Evolutionary conservation across 2,888 invertebrate species (phyloP).

Genomic region (Campoletis raptor): DNA sequence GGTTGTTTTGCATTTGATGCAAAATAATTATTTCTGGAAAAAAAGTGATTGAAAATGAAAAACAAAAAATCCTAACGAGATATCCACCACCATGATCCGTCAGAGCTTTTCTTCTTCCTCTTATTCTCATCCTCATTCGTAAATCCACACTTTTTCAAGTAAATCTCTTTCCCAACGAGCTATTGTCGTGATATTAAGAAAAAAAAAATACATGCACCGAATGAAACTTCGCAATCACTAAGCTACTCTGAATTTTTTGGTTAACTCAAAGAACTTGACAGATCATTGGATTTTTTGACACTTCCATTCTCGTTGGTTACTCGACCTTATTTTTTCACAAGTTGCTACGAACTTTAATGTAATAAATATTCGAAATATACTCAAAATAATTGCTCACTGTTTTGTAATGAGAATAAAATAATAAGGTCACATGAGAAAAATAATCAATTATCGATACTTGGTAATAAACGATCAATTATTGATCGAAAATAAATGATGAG

Average conservation of each 20-base stretch:
- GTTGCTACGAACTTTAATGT: not conserved
- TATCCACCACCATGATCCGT: conserved; percentile 61
- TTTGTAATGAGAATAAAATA: not conserved
- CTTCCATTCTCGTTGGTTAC: conserved; percentile 1
- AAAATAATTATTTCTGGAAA: not conserved
- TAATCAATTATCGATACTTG: not conserved
- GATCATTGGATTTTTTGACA: conserved; percentile 24
- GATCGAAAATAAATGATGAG: conserved; percentile 20
- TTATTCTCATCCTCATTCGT: conserved; percentile 57
- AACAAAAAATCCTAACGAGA: conserved; percentile 58
- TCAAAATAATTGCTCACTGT: not conserved
- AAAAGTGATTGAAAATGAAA: not conserved
- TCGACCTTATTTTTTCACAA: not conserved
- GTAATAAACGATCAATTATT: conserved; percentile 5
- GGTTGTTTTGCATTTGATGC: not conserved
- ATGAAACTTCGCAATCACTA: conserved; percentile 1
- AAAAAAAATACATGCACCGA: not conserved
- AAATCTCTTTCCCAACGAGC: not conserved
- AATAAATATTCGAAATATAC: not conserved
- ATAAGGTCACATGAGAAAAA: not conserved
- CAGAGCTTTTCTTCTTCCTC: conserved; percentile 60
- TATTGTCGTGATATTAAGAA: not conserved
- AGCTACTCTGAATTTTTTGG: conserved; percentile 45
- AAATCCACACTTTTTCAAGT: not conserved
- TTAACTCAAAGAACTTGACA: conserved; percentile 47